Percentiles rank a stretch among this genome's conserved stretches.
Conservation (phyloP, 2,113 vertebrate species). For the Synchiropus splendidus region DNA sequence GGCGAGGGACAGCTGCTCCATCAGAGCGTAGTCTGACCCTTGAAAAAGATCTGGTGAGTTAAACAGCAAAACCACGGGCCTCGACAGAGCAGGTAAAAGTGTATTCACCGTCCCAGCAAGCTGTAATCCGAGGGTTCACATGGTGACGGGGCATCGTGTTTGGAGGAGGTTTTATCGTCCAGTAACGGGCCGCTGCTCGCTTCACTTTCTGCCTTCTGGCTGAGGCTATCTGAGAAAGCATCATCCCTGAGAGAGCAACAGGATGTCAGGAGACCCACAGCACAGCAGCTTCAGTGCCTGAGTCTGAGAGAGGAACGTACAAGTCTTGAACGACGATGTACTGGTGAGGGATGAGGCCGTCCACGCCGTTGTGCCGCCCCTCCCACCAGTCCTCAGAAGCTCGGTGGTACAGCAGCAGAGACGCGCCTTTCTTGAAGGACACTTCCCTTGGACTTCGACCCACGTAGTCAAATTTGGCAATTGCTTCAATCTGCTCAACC, state of each 20-base stretch:
- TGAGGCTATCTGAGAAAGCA: slow-evolving; percentile 94
- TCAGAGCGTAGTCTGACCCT: slow-evolving; percentile 91
- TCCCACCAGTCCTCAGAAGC: slow-evolving; percentile 99
- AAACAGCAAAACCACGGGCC: not conserved
- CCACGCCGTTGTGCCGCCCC: slow-evolving; percentile 91
- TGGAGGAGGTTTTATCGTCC: slow-evolving; percentile 91
- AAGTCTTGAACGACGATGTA: slow-evolving; percentile 98
- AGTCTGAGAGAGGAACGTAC: slow-evolving; percentile 64
- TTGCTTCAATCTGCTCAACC: slow-evolving; percentile 96
- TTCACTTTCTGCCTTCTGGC: slow-evolving; percentile 96
- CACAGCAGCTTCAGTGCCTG: not conserved
- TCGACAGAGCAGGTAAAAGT: not conserved
- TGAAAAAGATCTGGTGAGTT: slow-evolving; percentile 17
- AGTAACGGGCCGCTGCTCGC: slow-evolving; percentile 91
- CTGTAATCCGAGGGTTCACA: slow-evolving; percentile 86
- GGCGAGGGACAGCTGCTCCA: slow-evolving; percentile 85
- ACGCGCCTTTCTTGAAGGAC: slow-evolving; percentile 97
- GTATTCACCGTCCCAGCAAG: slow-evolving; percentile 84
- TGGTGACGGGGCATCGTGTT: slow-evolving; percentile 88
- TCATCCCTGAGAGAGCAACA: slow-evolving; percentile 76
- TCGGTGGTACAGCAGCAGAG: slow-evolving; percentile 87
- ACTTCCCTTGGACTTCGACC: slow-evolving; percentile 87
- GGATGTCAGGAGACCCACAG: slow-evolving; percentile 2
- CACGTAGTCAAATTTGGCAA: slow-evolving; percentile 95
- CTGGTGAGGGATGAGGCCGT: slow-evolving; percentile 96